phyloP scores from a whole-genome alignment of 2,797 vertebrate genomes.

The Anabacerthia variegaticeps region DNA sequence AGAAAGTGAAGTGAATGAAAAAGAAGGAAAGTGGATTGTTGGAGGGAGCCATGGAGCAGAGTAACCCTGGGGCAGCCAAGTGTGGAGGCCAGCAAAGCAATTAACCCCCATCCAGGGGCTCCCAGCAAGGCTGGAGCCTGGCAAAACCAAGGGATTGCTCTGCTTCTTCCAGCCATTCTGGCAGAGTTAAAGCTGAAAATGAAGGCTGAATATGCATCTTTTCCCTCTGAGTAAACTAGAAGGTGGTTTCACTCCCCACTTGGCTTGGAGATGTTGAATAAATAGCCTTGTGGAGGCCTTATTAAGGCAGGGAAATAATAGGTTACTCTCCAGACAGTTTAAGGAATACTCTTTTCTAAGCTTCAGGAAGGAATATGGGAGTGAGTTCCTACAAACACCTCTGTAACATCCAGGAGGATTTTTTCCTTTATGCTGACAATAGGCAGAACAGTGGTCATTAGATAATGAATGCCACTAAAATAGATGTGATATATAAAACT shows the following conservation, averaged over 20 bases:
- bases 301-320: background rate
- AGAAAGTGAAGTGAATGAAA: slow-evolving; percentile 15
- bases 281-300: background rate
- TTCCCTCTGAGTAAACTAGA: background rate
- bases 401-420: background rate
- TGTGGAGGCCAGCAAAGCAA: slow-evolving; percentile 10
- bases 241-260: background rate
- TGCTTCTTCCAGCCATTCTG: background rate
- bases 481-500: background rate
- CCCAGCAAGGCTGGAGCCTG: background rate
- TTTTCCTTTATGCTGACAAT: background rate
- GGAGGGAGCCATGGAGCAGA: background rate
- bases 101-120: background rate
- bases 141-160: background rate
- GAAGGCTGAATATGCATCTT: background rate
- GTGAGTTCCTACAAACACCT: background rate
- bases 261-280: background rate
- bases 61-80: background rate
- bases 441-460: background rate
- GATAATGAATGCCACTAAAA: background rate
- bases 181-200: background rate
- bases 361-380: background rate
- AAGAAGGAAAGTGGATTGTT: background rate
- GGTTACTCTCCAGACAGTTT: background rate
- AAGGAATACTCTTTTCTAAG: background rate